Percentiles rank a stretch among this genome's conserved stretches.
phyloP scores from a whole-genome alignment of 2,113 vertebrate species.

The Clarias macrocephalus region DNA sequence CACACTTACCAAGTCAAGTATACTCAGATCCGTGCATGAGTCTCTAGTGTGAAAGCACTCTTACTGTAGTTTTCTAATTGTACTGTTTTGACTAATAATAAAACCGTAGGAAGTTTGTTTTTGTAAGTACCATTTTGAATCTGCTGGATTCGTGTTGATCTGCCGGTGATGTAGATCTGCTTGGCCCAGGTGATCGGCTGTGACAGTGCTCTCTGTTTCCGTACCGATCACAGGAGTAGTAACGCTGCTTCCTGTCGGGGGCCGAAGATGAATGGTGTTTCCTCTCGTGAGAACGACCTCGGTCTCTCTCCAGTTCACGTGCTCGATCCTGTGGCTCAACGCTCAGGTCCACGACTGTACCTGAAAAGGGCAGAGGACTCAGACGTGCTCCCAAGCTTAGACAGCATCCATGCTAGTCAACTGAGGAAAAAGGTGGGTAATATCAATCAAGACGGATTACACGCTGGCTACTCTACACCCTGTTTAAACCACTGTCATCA shows the following conservation, averaged over 20 bases:
- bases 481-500: too few species aligned
- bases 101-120: not conserved
- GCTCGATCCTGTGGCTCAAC: constrained; percentile 77
- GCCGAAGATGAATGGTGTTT: constrained; percentile 86
- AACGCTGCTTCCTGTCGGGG: constrained; percentile 85
- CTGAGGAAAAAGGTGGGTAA: too few species aligned
- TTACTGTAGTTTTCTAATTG: too few species aligned
- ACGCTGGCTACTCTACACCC: too few species aligned
- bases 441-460: too few species aligned
- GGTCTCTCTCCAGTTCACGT: constrained; percentile 85
- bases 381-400: too few species aligned
- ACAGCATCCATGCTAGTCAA: too few species aligned
- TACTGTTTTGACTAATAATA: not conserved
- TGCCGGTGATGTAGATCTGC: constrained; percentile 84
- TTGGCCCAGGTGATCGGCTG: constrained; percentile 80
- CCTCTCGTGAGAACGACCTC: constrained; percentile 89
- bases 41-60: too few species aligned
- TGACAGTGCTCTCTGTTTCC: constrained; percentile 82
- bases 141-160: constrained; percentile 75
- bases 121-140: constrained; percentile 79
- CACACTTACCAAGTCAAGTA: too few species aligned
- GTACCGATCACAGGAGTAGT: constrained; percentile 93
- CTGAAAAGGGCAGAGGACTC: constrained; percentile 38
- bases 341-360: constrained; percentile 51
- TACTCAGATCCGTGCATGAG: too few species aligned